A percentile compares a stretch with the other conserved stretches of the same genome.
These are phyloP conservation scores for Melanostoma scalare DNA, from an alignment of 2,888 invertebrate species.

Conservation along the genomic window DNA sequence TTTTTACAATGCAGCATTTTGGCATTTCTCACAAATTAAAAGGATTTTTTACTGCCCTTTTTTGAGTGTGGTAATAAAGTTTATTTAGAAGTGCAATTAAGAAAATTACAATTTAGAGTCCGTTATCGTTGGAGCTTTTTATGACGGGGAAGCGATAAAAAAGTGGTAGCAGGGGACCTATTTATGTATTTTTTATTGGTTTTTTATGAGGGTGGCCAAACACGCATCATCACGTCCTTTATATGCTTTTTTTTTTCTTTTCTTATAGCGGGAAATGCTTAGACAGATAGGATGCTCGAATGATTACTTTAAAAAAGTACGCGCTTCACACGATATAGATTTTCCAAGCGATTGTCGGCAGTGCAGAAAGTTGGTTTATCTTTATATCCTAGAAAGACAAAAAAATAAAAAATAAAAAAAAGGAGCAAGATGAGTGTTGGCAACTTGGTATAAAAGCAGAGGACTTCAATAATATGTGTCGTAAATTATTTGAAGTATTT, in stretches of 20 bases:
- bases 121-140: slow-evolving; percentile 22
- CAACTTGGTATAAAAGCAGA: too few relatives aligned
- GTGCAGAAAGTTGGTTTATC: too few relatives aligned
- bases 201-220: not conserved
- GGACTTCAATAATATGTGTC: too few relatives aligned
- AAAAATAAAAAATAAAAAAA: too few relatives aligned
- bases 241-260: not conserved
- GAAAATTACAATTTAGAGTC: slow-evolving; percentile 56
- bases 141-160: slow-evolving; percentile 17
- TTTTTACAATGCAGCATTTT: slow-evolving; percentile 33
- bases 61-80: slow-evolving; percentile 39
- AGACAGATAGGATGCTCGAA: too few relatives aligned
- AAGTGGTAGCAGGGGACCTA: slow-evolving; percentile 8
- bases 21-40: slow-evolving; percentile 38
- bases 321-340: too few relatives aligned
- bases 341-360: too few relatives aligned
- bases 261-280: not conserved
- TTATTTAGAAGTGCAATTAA: slow-evolving; percentile 61
- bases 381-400: too few relatives aligned
- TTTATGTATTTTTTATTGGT: slow-evolving; percentile 14
- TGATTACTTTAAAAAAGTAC: too few relatives aligned
- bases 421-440: too few relatives aligned
- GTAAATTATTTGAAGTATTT: too few relatives aligned
- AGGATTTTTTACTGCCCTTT: slow-evolving; percentile 35
- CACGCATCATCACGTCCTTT: slow-evolving; percentile 12